Evolutionary conservation across 2,113 vertebrate genomes (phyloP), one percentile per base, ranked within the genome.

Genomic region (Laticauda laticaudata): DNA sequence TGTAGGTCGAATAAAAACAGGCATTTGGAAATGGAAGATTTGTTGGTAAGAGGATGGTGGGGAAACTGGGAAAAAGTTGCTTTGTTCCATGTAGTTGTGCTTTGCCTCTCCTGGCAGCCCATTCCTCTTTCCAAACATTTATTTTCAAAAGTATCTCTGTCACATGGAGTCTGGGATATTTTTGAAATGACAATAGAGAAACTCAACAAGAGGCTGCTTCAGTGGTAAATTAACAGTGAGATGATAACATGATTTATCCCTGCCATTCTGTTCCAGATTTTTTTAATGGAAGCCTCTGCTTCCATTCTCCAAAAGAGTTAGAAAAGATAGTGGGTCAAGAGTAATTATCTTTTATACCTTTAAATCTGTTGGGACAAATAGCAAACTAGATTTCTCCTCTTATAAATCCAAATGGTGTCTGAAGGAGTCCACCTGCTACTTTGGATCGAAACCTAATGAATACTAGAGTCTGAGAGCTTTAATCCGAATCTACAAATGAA

Each of bases 381-480:
- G 90, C 61, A 91, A 94, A 95, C 94, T 96, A 89, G 26, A 64
- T 93, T 96, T 96, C 94, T 55, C 55, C 91, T 92, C 54, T 90
- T 94, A 94, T 97, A 96, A 97, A 97, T 95, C 91, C 95, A 95
- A 69, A 94, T 95, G 94, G 93, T 95, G 97, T 96, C 95, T 93
- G 96, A 94, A 51, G 61, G 94, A 94, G 94, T 94, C 89, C 69
- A 61, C 64, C 75, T 93, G 94, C 95, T 97, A 94, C 95, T 95
- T 95, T 93, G 95, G 95, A 96, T 96, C 95, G 95, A 96, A 93
- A 96, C 93, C 92, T 14, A 0, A 8, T 92, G 61, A 54, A 93
- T 48, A 90, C 26, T 90, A 81, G 92, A 90, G 61, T 43, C 75
- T 90, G 29, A 86, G 89, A 90, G 8, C 14, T 64, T 85, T 21